Conservation (phyloP, 2,113 vertebrate species). For the Nematolebias whitei region DNA sequence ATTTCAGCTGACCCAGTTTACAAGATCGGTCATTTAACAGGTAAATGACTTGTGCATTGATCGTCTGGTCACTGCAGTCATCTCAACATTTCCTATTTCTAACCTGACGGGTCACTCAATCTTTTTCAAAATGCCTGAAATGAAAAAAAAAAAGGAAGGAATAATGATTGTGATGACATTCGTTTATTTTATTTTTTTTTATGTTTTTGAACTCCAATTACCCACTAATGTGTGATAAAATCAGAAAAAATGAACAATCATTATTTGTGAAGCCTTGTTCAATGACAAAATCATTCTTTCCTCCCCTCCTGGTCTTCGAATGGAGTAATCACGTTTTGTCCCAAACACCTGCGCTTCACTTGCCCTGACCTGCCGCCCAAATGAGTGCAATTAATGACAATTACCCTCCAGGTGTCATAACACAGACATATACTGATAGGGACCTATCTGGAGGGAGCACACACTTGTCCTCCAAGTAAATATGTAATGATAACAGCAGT, state of each 20-base stretch:
- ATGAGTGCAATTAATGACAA: conserved; percentile 89
- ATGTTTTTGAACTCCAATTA: conserved; percentile 70
- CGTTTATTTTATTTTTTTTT: conserved; percentile 41
- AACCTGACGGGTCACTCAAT: conserved; percentile 52
- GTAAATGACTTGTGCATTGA: conserved; percentile 26
- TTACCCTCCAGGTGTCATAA: conserved; percentile 84
- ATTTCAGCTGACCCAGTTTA: conserved; percentile 3
- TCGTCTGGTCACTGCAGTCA: conserved; percentile 37
- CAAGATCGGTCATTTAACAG: conserved; percentile 19
- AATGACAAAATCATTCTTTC: conserved; percentile 77
- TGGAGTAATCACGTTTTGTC: conserved; percentile 79
- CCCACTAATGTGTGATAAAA: conserved; percentile 77
- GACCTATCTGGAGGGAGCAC: conserved; percentile 73
- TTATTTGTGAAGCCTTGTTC: conserved; percentile 57
- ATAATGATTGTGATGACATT: conserved; percentile 69
- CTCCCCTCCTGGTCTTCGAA: conserved; percentile 59
- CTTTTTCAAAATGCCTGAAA: conserved; percentile 57
- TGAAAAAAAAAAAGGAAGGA: conserved; percentile 45
- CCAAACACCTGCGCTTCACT: conserved; percentile 85
- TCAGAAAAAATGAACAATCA: conserved; percentile 77
- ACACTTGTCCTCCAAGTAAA: conserved; percentile 82
- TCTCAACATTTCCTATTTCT: conserved; percentile 32
- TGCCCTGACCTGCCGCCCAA: conserved; percentile 79
- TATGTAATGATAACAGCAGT: conserved; percentile 86
- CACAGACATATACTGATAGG: conserved; percentile 83